These are phyloP conservation scores for Athene cunicularia DNA, from an alignment of 2,113 vertebrate species.

Conservation along the genomic window DNA sequence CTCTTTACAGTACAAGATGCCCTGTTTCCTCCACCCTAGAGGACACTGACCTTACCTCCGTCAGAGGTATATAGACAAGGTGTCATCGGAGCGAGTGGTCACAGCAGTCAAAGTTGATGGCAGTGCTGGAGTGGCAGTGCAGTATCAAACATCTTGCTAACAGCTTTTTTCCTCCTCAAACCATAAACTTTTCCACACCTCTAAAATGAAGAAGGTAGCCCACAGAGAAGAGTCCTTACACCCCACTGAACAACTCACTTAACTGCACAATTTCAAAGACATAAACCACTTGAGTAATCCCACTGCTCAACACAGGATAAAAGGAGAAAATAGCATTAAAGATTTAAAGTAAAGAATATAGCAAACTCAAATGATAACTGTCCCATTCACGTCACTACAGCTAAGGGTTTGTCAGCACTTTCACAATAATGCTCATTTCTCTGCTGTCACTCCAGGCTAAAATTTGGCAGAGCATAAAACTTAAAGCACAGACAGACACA, in stretches of 20 bases:
- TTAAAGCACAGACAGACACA: conserved; percentile 42
- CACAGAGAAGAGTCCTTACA: not conserved
- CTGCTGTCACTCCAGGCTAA: conserved; percentile 61
- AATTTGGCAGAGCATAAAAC: conserved; percentile 51
- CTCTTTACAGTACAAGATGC: not conserved
- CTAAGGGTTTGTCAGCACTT: conserved; percentile 63
- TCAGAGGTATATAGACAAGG: not conserved
- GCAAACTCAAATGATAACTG: conserved; percentile 51
- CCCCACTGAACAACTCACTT: conserved; percentile 16
- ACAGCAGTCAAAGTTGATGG: not conserved
- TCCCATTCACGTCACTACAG: conserved; percentile 43
- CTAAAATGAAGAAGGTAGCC: not conserved
- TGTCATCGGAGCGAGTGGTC: not conserved
- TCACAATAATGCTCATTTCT: conserved; percentile 58
- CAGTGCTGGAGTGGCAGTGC: not conserved
- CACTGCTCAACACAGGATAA: conserved; percentile 32
- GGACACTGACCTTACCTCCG: not conserved
- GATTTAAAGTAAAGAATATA: conserved; percentile 61
- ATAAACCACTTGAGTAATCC: conserved; percentile 59
- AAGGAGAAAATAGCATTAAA: conserved; percentile 69
- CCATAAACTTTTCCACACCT: conserved; percentile 6
- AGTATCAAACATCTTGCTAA: not conserved
- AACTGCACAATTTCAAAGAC: conserved; percentile 24
- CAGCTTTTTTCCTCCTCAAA: not conserved
- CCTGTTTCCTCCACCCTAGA: not conserved